Evolutionary conservation across 1,140 invertebrate species (phyloP), one percentile per base, ranked within the genome.

Genomic region (Drosophila ogumai): DNA sequence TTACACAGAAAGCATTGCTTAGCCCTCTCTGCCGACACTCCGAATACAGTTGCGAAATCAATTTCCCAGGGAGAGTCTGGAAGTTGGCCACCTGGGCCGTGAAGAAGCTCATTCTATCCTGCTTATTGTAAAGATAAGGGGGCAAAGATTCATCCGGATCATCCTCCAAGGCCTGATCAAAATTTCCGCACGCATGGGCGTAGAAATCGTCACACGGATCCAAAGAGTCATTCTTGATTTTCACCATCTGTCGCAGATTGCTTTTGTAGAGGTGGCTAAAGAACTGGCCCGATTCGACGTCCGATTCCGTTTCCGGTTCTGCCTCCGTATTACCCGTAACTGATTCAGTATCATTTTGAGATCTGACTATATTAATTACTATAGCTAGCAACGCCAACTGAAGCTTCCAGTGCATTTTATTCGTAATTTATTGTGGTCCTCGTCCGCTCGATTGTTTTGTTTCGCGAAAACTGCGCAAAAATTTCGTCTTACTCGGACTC

Each of bases 41-140:
- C 3, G 19, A 19, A 31, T 92, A 92, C 1, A 92, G 46, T 32
- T 86, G 71, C 0, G 79, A 50, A 1, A 92, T 17, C 28, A 87
- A 12, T 3, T 36, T 57, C 0, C 91, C 91, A 0, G 87, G 64
- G 10, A 60, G 5, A 1, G 87, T 92, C 31, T 64, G 22, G 10
- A 92, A 92, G 19, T 81, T 72, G 6, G 3, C 17, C 43, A 81
- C 52, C 13, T 87, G 65, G 0, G 61, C 36, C 6, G 72, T n/a
- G 52, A 92, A 92, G 32, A 92, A 92, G 3, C 57, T 40, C 85
- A 91, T 84, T 28, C 82, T 73, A 67, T 92, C 91, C 61, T 92
- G 81, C 17, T 75, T 68, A 50, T 92, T 92, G 34, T 92, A 90
- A 3, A 92, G 41, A 73, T 69, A 90, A 0, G 91, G 91, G 1